Percentiles rank a stretch among this genome's conserved stretches.
These are phyloP conservation scores for Apodemus speciosus DNA, from an alignment of 2,113 vertebrate genomes.

Conservation along the genomic window DNA sequence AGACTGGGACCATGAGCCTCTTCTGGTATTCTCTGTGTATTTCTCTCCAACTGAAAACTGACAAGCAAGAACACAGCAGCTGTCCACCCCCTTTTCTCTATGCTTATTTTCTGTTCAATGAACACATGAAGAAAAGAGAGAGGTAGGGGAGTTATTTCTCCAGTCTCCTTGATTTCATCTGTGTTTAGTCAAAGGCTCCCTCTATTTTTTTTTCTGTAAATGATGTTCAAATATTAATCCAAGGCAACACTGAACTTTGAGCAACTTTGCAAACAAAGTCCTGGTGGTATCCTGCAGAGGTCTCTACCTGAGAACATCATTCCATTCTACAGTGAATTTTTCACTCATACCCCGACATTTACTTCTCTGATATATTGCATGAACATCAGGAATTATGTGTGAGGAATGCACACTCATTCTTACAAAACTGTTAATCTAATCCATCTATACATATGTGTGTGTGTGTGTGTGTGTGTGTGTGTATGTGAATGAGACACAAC, in stretches of 20 bases:
- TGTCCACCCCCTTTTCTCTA: constrained; percentile 51
- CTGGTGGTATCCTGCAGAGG: neutral
- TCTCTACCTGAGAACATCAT: neutral
- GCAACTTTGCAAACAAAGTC: neutral
- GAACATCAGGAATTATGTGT: neutral
- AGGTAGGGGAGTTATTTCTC: neutral
- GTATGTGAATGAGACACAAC: too few species aligned
- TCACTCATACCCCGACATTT: neutral
- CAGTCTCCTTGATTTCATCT: neutral
- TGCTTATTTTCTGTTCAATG: constrained; percentile 63
- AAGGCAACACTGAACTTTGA: neutral
- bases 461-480: neutral
- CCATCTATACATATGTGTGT: too few species aligned
- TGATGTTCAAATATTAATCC: neutral
- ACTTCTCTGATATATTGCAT: neutral
- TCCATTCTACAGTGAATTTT: neutral
- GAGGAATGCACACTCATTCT: neutral
- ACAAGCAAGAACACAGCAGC: constrained; percentile 56
- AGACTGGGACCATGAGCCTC: constrained; percentile 15
- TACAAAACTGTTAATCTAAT: neutral
- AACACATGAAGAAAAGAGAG: constrained; percentile 42
- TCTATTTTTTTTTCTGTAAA: neutral
- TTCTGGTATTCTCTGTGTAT: constrained; percentile 47
- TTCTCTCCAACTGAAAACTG: constrained; percentile 59
- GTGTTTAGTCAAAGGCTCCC: neutral